Base-by-base conservation (phyloP, 2,797 vertebrate species). In the Antennarius maculatus region DNA sequence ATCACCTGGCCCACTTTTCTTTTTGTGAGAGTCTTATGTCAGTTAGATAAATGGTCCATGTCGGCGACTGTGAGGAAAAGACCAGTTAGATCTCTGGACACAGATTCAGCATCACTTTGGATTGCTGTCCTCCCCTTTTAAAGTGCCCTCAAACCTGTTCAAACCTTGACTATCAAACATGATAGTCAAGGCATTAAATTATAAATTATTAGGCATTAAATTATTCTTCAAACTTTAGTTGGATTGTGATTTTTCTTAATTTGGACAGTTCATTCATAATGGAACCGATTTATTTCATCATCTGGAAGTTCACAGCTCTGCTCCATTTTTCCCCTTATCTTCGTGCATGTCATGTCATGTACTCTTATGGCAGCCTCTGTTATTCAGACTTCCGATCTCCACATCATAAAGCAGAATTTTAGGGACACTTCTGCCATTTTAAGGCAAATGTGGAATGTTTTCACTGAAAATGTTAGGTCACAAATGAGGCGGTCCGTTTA, bases 11-110 rank as follows among this genome's bases (percentile, higher is more conserved):
- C 90, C 71, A 41, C 80, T 94, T 93, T 88, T 11, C 81, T 83
- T 66, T 87, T 77, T 69, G 54, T 75, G 66, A 88, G 56, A 55
- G 69, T 85, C 53, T 82, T 85, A 85, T 86, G 79, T 86, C 82
- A 69, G 85, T 93, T 93, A 91, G 86, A 86, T 93, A 94, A 94
- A 92, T 87, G 93, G 75, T 84, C 87, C 77, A 64, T 54, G 47
- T 31, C 39, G 57, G 55, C 73, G 51, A 62, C 13, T 18, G 46
- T 54, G 31, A 8, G 23, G 45, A 16, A 86, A 88, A 90, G 88
- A 67, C 62, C 63, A 18, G 54, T 92, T 94, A 95, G 94, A 18
- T n/a, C 17, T 49, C 7, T 45, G 15, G 43, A 45, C 47, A 18
- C 47, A 18, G 11, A 23, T 4, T 18, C 17, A 27, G 47, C 18